phyloP scores from a whole-genome alignment of 2,113 vertebrate species.

The Myodes glareolus region DNA sequence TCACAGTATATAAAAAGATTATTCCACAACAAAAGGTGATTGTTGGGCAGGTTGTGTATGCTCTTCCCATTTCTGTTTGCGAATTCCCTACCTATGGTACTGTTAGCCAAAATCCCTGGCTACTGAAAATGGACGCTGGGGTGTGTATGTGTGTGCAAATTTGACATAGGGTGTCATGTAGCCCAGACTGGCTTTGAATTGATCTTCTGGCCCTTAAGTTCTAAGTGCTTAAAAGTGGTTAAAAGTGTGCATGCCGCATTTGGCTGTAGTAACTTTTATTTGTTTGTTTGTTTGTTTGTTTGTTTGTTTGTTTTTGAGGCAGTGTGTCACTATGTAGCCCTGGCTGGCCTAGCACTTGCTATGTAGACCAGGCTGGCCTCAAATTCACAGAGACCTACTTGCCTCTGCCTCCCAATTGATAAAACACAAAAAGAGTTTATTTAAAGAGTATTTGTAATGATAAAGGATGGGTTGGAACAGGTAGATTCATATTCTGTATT shows the following conservation, averaged over 20 bases:
- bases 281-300: too few species aligned
- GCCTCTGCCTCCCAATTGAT: neutral
- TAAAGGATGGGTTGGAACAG: neutral
- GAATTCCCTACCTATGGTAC: neutral
- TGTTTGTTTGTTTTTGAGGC: neutral
- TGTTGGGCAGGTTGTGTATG: neutral
- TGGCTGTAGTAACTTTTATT: neutral
- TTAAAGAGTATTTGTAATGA: conserved; percentile 13
- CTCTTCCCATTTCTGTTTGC: neutral
- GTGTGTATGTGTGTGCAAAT: neutral
- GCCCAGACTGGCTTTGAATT: neutral
- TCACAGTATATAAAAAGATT: neutral
- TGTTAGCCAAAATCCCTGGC: neutral
- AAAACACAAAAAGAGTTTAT: neutral
- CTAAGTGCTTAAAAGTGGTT: neutral
- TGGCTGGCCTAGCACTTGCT: neutral
- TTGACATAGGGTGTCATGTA: neutral
- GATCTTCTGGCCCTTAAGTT: neutral
- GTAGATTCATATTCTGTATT: neutral
- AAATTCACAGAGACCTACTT: neutral
- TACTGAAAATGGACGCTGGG: neutral
- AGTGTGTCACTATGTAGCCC: neutral
- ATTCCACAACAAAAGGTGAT: neutral
- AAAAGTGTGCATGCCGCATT: neutral
- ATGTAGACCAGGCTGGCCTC: neutral